Evolutionary conservation across 2,797 vertebrate species (phyloP), one percentile per base, ranked within the genome.

Genomic region (Poeciliopsis presidionis): DNA sequence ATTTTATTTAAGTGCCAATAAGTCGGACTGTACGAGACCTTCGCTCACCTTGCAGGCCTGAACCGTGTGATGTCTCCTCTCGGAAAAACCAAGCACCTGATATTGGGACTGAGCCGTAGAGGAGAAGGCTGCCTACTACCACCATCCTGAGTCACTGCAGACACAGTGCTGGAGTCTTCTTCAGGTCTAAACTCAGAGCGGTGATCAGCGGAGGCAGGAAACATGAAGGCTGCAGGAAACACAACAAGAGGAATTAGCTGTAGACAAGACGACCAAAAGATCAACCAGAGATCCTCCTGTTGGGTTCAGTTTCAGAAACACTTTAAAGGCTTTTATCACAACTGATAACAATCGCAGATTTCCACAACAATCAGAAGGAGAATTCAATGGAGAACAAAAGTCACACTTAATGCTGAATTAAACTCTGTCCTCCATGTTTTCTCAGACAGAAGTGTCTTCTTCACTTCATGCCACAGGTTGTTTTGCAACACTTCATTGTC

Each of bases 31-130:
- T 20, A 20, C 7, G 3, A 30, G 47, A 71, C 55, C 36, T 63
- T 16, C 47, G 6, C 83, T 93, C 87, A 99, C 98, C 95, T 95
- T 9, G 98, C 95, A 28, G 96, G 94, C 55, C 91, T 96, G 81
- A 99, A 99, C 81, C 96, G 95, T 0, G 95, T 96, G 83, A 97
- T 90, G 73, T 99, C 95, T 0, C 97, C 96, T 92, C 92, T 95
- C 25, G 97, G 95, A 89, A 98, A 99, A 74, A 98, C 97, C 18
- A 96, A 96, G 81, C 98, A 99, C 84, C 90, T 96, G 83, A 99
- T 96, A 84, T 96, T 95, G 14, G 95, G 90, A 87, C 91, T 95
- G 51, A 95, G 67, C 33, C 82, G 59, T 2, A 82, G 6, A 0
- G 13, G 1, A 9, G 84, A 33, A 0, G 8, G 30, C 33, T 53